A percentile compares a stretch with the other conserved stretches of the same genome.
Evolutionary conservation across 2,888 invertebrate species (phyloP).

Genomic region (Limnephilus marmoratus): DNA sequence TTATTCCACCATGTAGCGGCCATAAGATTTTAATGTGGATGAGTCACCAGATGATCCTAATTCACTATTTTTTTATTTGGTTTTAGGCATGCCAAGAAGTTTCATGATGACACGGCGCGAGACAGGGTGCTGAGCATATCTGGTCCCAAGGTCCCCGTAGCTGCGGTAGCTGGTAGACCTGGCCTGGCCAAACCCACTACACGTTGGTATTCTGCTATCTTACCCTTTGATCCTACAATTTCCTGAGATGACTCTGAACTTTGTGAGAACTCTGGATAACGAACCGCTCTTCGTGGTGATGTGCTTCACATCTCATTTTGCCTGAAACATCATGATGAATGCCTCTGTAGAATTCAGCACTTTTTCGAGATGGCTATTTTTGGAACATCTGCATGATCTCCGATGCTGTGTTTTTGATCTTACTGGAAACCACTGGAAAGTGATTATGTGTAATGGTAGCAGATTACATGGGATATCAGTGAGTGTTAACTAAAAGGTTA

Average conservation of each 20-base stretch:
- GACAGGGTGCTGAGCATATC: conserved; percentile 75
- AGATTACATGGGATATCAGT: background rate
- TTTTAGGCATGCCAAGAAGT: conserved; percentile 78
- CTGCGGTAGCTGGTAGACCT: conserved; percentile 73
- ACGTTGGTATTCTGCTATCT: conserved; percentile 70
- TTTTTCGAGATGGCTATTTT: background rate
- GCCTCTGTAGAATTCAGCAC: background rate
- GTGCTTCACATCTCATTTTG: background rate
- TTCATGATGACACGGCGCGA: conserved; percentile 78
- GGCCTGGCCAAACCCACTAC: conserved; percentile 71
- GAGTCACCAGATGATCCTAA: background rate
- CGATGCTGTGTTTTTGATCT: background rate
- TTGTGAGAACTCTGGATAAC: background rate
- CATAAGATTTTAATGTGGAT: background rate
- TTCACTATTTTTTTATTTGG: background rate
- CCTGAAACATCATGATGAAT: background rate
- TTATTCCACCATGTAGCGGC: background rate
- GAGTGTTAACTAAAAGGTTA: background rate
- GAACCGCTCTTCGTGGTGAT: background rate
- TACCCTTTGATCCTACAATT: background rate
- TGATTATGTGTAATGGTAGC: background rate
- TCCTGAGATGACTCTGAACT: background rate
- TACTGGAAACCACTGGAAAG: background rate
- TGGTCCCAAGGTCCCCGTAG: conserved; percentile 74
- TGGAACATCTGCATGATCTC: background rate